A percentile compares a stretch with the other conserved stretches of the same genome.
Conservation (phyloP, 1,140 invertebrate genomes). For the Cherax quadricarinatus region DNA sequence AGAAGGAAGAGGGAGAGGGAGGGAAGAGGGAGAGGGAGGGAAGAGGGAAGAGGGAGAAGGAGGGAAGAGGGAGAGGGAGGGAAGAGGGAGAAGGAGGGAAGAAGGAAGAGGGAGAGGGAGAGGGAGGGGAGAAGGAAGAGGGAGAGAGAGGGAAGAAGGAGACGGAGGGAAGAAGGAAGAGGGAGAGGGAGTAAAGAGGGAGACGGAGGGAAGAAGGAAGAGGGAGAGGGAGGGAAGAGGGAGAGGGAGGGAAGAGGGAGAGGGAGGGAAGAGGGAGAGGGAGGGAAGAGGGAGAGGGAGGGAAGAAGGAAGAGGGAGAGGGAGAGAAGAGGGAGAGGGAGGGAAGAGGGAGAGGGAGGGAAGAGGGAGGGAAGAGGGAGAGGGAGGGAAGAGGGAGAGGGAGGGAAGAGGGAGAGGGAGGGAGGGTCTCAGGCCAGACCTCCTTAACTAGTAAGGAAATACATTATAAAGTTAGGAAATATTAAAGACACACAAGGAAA, state of each 20-base stretch:
- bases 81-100: background rate
- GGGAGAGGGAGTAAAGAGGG: background rate
- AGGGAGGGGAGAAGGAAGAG: background rate
- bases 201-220: background rate
- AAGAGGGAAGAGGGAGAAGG: background rate
- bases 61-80: background rate
- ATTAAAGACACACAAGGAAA: no score
- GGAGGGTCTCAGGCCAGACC: background rate
- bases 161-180: background rate
- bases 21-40: background rate
- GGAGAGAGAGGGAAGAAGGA: background rate
- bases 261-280: background rate
- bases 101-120: background rate
- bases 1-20: background rate
- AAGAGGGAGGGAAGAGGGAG: background rate
- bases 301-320: no score
- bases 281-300: background rate
- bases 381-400: background rate
- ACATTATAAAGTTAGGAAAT: no score
- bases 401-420: background rate
- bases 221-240: background rate
- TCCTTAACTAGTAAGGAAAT: no score
- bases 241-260: background rate
- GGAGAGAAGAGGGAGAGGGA: background rate
- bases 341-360: no score